A percentile compares a stretch with the other conserved stretches of the same genome.
Evolutionary conservation across 2,797 vertebrate genomes (phyloP).

Genomic region (Acipenser transmontanus): DNA sequence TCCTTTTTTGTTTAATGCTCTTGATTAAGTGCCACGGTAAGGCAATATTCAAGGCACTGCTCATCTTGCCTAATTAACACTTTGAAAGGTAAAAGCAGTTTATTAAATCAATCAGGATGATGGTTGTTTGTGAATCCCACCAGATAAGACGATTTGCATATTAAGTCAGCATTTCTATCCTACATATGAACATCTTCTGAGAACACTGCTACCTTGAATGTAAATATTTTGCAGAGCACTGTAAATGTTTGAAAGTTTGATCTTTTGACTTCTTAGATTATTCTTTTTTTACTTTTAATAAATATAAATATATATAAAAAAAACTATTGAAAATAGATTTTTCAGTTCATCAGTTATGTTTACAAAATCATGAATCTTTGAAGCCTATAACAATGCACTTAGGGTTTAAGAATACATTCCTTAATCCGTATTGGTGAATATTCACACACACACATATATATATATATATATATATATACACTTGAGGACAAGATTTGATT

Average conservation of each 20-base stretch:
- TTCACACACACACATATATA: too few relatives aligned
- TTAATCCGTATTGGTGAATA: too few relatives aligned
- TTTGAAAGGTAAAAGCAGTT: conserved; percentile 98
- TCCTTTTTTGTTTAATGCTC: conserved; percentile 75
- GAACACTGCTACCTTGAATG: conserved; percentile 79
- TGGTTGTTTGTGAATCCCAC: conserved; percentile 97
- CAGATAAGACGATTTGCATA: conserved; percentile 99
- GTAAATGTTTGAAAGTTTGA: conserved; percentile 77
- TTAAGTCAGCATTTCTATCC: conserved; percentile 94
- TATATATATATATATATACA: too few relatives aligned
- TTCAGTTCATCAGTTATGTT: too few relatives aligned
- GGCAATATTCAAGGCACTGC: conserved; percentile 75
- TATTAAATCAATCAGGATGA: conserved; percentile 98
- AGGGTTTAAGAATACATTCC: too few relatives aligned
- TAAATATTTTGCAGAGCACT: conserved; percentile 77
- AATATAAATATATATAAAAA: too few relatives aligned
- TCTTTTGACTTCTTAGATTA: conserved; percentile 43
- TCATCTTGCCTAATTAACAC: conserved; percentile 98
- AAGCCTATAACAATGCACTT: too few relatives aligned
- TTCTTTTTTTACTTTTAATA: too few relatives aligned
- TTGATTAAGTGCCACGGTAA: conserved; percentile 53
- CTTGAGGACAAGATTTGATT: too few relatives aligned
- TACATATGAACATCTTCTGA: conserved; percentile 89
- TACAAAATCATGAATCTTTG: too few relatives aligned
- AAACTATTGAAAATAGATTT: too few relatives aligned